phyloP scores from a whole-genome alignment of 2,888 invertebrate species.

The Coecobrya sp. region DNA sequence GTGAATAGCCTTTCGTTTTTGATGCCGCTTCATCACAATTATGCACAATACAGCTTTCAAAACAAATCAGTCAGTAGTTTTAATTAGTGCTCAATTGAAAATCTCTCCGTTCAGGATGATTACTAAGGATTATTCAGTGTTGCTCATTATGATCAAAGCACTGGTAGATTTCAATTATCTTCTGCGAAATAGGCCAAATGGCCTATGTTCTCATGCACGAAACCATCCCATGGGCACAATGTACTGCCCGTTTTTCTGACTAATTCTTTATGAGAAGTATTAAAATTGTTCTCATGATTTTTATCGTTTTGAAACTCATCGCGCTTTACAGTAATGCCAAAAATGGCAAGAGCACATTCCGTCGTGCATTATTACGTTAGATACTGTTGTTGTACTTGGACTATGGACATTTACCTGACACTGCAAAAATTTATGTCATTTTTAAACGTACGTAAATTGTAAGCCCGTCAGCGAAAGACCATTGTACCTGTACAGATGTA shows the following conservation, averaged over 20 bases:
- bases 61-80: conserved; percentile 56
- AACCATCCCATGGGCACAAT: conserved; percentile 28
- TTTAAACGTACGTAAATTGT: conserved; percentile 66
- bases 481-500: conserved; percentile 35
- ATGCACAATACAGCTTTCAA: conserved; percentile 11
- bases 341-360: conserved; percentile 64
- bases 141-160: conserved; percentile 69
- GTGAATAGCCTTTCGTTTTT: conserved; percentile 50
- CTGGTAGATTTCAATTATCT: conserved; percentile 80
- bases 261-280: conserved; percentile 18
- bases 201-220: conserved; percentile 66
- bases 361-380: neutral
- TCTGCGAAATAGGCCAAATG: conserved; percentile 66
- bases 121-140: conserved; percentile 65
- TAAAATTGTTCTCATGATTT: conserved; percentile 52
- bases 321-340: conserved; percentile 56
- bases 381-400: neutral
- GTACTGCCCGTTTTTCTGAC: conserved; percentile 60
- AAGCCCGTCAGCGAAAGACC: conserved; percentile 35
- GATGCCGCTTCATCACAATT: conserved; percentile 21
- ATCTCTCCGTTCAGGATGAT: conserved; percentile 68
- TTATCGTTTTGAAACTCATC: conserved; percentile 67
- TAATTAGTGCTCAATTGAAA: conserved; percentile 80
- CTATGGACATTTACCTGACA: conserved; percentile 51
- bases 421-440: conserved; percentile 74